Percentiles rank a stretch among this genome's conserved stretches.
Evolutionary conservation across 2,888 invertebrate species (phyloP).

Genomic region (Drosophila birchii): DNA sequence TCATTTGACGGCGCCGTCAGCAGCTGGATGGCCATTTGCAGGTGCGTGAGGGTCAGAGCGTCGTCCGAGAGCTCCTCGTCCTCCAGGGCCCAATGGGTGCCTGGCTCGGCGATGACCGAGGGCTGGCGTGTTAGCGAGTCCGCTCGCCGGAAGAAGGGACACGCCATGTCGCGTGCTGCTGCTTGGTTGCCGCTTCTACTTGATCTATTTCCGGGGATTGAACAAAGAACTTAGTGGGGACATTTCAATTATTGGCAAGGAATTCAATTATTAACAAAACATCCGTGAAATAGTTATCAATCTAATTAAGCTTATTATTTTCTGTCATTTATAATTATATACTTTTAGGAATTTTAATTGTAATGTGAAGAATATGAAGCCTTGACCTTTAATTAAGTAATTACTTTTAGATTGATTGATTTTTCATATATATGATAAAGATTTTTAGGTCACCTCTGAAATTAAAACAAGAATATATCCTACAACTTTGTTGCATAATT

Average conservation of each 20-base stretch:
- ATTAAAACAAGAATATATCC: background rate
- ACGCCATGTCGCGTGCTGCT: conserved; percentile 82
- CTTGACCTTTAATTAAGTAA: background rate
- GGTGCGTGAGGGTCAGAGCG: conserved; percentile 88
- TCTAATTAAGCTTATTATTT: too few species aligned
- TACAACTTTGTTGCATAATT: background rate
- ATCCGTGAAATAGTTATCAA: too few species aligned
- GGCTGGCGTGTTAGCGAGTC: conserved; percentile 83
- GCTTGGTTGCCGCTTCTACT: background rate
- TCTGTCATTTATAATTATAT: too few species aligned
- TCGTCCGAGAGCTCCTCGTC: conserved; percentile 84
- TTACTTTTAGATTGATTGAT: background rate
- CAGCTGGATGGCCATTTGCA: conserved; percentile 92
- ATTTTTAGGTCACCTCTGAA: background rate
- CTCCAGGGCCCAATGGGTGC: conserved; percentile 82
- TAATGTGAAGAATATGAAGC: too few species aligned
- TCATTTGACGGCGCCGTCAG: conserved; percentile 92
- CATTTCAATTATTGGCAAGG: conserved; percentile 27
- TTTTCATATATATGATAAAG: too few species aligned
- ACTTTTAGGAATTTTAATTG: too few species aligned
- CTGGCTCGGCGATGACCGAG: conserved; percentile 81
- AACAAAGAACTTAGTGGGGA: background rate
- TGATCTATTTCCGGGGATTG: conserved; percentile 24
- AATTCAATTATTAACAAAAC: background rate
- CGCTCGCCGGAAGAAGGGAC: conserved; percentile 84